Percentiles rank a stretch among this genome's conserved stretches.
Conservation (phyloP, 1,140 invertebrate genomes). For the Harpegnathos saltator region DNA sequence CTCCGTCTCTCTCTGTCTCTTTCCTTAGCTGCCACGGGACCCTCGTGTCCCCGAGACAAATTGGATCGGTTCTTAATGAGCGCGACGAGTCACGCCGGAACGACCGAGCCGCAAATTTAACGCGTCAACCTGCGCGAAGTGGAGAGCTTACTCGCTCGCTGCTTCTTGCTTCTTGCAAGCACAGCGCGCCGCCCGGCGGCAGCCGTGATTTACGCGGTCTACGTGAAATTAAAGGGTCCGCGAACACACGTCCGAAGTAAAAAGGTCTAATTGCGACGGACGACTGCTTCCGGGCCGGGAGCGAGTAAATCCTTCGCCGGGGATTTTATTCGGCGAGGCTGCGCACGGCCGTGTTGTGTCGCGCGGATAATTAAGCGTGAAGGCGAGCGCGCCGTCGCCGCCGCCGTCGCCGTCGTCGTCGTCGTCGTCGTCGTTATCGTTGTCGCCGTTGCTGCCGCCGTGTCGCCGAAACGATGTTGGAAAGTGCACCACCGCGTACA, state of each 20-base stretch:
- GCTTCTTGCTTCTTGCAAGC: background rate
- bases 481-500: conserved; percentile 8
- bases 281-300: conserved; percentile 33
- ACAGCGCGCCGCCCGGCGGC: background rate
- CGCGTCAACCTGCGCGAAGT: too few species aligned
- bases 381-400: conserved; percentile 12
- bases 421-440: background rate
- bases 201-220: conserved; percentile 55
- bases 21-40: background rate
- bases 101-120: conserved; percentile 36
- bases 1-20: too few species aligned
- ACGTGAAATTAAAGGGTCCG: conserved; percentile 64
- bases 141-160: too few species aligned
- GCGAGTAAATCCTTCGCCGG: conserved; percentile 45
- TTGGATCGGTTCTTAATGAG: conserved; percentile 74
- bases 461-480: conserved; percentile 20
- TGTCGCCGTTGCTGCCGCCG: too few species aligned
- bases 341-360: conserved; percentile 45
- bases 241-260: conserved; percentile 38
- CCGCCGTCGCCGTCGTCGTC: background rate
- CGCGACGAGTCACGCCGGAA: conserved; percentile 51
- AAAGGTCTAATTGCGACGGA: conserved; percentile 56
- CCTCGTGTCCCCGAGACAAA: conserved; percentile 62
- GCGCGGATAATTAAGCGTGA: conserved; percentile 56
- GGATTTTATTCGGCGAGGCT: conserved; percentile 55